Evolutionary conservation across 2,888 invertebrate genomes (phyloP).

Genomic region (Harmothoe impar): DNA sequence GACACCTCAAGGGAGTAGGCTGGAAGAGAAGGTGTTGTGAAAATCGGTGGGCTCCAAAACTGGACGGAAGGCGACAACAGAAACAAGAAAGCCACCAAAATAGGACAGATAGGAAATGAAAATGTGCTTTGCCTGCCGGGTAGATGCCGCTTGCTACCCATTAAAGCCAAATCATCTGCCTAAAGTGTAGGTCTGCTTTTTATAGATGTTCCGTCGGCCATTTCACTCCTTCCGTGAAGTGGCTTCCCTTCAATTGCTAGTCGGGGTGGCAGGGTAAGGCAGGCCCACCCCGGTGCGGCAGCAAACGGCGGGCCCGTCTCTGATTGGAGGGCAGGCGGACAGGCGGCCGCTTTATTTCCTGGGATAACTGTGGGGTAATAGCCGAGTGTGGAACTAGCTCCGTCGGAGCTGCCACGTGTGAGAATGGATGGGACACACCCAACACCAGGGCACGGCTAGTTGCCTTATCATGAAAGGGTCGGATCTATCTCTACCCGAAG

Average conservation of each 20-base stretch:
- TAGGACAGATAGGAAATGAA: too few relatives aligned
- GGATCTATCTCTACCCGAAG: too few relatives aligned
- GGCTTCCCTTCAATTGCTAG: slow-evolving; percentile 7
- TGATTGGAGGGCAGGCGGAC: background rate
- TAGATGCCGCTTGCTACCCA: background rate
- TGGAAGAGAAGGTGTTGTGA: too few relatives aligned
- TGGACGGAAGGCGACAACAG: too few relatives aligned
- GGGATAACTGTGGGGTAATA: background rate
- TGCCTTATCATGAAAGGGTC: too few relatives aligned
- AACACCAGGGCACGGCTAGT: too few relatives aligned
- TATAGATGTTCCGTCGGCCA: background rate
- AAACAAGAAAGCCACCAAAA: too few relatives aligned
- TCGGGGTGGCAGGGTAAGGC: background rate
- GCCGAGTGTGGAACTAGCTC: background rate
- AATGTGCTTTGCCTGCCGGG: background rate
- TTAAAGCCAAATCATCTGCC: background rate
- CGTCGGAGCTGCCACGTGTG: background rate
- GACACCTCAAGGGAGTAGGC: too few relatives aligned
- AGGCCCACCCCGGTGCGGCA: background rate
- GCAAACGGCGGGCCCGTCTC: background rate
- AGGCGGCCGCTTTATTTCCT: background rate
- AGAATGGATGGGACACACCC: background rate
- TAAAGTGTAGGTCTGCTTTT: background rate
- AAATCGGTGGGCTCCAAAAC: too few relatives aligned
- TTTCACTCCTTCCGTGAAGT: background rate